A percentile compares a stretch with the other conserved stretches of the same genome.
phyloP scores from a whole-genome alignment of 1,140 invertebrate species.

The Agrilus planipennis region DNA sequence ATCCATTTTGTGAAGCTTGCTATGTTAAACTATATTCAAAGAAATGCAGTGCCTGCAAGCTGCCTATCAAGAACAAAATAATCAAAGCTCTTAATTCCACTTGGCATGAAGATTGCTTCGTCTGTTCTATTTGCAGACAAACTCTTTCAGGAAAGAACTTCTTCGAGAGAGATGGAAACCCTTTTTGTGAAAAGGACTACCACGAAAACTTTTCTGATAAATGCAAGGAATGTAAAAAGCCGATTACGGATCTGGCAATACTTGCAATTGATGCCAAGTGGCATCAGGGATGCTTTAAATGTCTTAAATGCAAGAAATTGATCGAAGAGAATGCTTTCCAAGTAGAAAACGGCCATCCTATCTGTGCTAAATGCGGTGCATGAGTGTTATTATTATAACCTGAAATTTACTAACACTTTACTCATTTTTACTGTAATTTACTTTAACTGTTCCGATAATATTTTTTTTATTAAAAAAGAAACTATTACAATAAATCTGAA shows the following conservation, averaged over 20 bases:
- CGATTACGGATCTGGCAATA: constrained; percentile 62
- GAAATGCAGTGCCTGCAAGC: constrained; percentile 54
- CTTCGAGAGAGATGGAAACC: constrained; percentile 54
- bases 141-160: constrained; percentile 59
- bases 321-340: constrained; percentile 48
- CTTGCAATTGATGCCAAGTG: constrained; percentile 56
- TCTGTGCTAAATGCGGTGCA: no score
- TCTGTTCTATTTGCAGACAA: constrained; percentile 64
- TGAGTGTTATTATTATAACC: no score
- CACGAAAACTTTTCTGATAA: constrained; percentile 67
- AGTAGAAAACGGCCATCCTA: constrained; percentile 45
- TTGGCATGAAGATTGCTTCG: constrained; percentile 82
- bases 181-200: constrained; percentile 63
- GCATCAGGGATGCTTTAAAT: constrained; percentile 59
- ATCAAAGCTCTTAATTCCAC: constrained; percentile 65
- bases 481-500: no score
- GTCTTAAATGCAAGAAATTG: constrained; percentile 48
- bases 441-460: no score
- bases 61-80: constrained; percentile 57
- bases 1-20: constrained; percentile 61
- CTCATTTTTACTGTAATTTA: no score
- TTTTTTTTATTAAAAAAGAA: no score
- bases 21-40: constrained; percentile 61
- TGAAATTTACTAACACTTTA: no score
- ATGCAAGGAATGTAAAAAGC: constrained; percentile 57